Conservation (phyloP, 1,140 invertebrate species). For the Druon quercuslanigerum region DNA sequence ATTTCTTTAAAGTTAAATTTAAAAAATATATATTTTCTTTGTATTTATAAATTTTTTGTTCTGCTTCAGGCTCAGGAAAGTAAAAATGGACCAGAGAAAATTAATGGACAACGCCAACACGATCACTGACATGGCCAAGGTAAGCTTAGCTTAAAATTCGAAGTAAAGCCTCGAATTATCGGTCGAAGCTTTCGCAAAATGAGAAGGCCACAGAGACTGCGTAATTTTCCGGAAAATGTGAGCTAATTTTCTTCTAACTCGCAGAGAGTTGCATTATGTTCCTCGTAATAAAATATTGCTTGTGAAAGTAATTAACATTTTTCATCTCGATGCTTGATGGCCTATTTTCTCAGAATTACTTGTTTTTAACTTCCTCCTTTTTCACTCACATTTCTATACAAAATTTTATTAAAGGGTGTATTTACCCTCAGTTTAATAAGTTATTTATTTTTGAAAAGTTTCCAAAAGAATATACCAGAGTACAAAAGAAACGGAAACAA, state of each 20-base stretch:
- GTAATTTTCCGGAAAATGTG: slow-evolving; percentile 19
- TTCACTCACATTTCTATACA: neutral
- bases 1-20: too few relatives aligned
- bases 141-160: slow-evolving; percentile 74
- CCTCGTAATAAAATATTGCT: neutral
- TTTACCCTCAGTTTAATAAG: too few relatives aligned
- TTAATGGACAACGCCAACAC: slow-evolving; percentile 99
- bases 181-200: neutral
- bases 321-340: neutral
- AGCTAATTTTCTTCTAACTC: neutral
- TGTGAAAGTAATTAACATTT: neutral
- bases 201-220: neutral
- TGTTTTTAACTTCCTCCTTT: neutral
- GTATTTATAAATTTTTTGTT: slow-evolving; percentile 31
- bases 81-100: slow-evolving; percentile 99
- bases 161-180: neutral
- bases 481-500: too few relatives aligned
- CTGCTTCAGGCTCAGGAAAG: slow-evolving; percentile 93
- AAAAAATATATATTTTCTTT: neutral
- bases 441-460: too few relatives aligned
- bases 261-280: neutral
- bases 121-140: slow-evolving; percentile 99
- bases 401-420: neutral
- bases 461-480: too few relatives aligned
- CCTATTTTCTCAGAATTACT: neutral